Conservation (phyloP, 2,888 invertebrate species). For the Eupeodes luniger region DNA sequence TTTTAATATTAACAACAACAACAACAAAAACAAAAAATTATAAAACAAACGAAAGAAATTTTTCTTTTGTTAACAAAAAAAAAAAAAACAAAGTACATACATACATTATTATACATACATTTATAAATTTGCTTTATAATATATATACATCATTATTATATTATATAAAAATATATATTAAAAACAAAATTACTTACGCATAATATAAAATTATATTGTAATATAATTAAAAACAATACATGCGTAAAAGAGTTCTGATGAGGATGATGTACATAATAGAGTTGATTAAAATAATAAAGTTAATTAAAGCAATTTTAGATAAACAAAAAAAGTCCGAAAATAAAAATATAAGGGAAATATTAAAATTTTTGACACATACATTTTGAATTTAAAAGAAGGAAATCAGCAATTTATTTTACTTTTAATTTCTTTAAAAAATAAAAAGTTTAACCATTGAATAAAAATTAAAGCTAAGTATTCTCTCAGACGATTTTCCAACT, state of each 20-base stretch:
- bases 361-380: conserved; percentile 11
- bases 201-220: conserved; percentile 61
- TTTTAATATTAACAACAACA: conserved; percentile 64
- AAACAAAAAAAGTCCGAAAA: conserved; percentile 39
- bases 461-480: neutral
- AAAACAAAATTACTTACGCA: conserved; percentile 56
- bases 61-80: conserved; percentile 67
- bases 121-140: too few species aligned
- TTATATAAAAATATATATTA: conserved; percentile 47
- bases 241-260: conserved; percentile 57
- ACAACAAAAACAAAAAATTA: conserved; percentile 35
- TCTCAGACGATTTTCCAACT: neutral
- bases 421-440: neutral
- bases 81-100: conserved; percentile 51
- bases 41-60: conserved; percentile 30
- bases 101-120: conserved; percentile 15
- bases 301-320: conserved; percentile 61
- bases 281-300: conserved; percentile 47
- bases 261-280: conserved; percentile 52
- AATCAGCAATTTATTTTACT: neutral
- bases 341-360: conserved; percentile 11
- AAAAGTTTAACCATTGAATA: neutral
- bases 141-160: conserved; percentile 13
- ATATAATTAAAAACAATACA: conserved; percentile 61
- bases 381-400: neutral